phyloP scores from a whole-genome alignment of 1,140 invertebrate genomes.

The Aphelenchoides fujianensis region DNA sequence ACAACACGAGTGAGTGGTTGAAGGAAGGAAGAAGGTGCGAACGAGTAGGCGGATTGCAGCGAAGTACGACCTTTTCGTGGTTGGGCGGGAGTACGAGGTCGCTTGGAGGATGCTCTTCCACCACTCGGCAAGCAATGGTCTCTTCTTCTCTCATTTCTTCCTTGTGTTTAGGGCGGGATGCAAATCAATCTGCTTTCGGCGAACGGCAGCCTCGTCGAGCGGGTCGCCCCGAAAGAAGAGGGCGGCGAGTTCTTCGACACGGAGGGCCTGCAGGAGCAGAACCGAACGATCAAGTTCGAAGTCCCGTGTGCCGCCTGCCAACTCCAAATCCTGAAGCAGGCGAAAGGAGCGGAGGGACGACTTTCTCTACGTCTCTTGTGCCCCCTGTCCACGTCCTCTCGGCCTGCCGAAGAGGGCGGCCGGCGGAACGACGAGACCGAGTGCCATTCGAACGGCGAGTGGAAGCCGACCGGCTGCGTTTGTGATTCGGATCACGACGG shows the following conservation, averaged over 20 bases:
- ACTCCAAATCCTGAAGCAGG: constrained; percentile 1
- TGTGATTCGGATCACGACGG: neutral
- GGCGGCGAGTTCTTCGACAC: neutral
- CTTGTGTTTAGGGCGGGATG: constrained; percentile 8
- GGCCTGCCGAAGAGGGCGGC: neutral
- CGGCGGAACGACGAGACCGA: constrained; percentile 5
- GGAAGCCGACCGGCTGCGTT: neutral
- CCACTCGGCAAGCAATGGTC: neutral
- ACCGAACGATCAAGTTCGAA: neutral
- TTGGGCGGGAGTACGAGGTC: neutral
- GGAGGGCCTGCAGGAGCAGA: neutral
- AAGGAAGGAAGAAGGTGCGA: too few relatives aligned
- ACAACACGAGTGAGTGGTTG: neutral
- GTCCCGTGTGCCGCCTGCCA: neutral
- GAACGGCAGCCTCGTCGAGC: neutral
- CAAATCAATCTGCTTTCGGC: constrained; percentile 5
- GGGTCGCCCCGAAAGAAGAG: neutral
- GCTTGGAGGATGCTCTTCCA: neutral
- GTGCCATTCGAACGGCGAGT: neutral
- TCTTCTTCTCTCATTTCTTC: neutral
- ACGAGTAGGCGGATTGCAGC: neutral
- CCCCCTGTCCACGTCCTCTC: neutral
- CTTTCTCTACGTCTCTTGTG: constrained; percentile 8
- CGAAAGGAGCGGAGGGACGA: neutral
- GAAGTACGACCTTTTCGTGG: neutral